Base-by-base conservation (phyloP, 2,888 invertebrate species). In the Rhogogaster chlorosoma region DNA sequence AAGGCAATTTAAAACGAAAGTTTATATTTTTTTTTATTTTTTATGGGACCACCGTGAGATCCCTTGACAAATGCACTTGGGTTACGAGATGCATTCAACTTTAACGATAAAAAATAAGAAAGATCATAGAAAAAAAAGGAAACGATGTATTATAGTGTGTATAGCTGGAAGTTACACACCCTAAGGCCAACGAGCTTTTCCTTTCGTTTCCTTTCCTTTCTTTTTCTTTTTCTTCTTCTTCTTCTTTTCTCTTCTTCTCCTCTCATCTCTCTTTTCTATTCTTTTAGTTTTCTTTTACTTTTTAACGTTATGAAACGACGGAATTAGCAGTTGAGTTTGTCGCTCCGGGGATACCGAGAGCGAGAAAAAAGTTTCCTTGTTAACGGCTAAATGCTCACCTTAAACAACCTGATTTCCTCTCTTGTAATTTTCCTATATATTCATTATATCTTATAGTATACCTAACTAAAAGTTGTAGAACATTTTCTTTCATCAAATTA, bases 341-440 rank as follows among this genome's bases (percentile, higher is more conserved):
- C 29, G 49, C 77, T 77, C 1, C 53, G 18, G 53, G 77, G 77
- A 29, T 53, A 29, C n/a, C 26, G 29, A 36, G 75, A 29, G 7
- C 45, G 75, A 53, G 1, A 32, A 53, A 77, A 77, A 53, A 77
- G 77, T 77, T 77, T 77, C 29, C 77, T 77, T 77, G 77, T 77
- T 77, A 77, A 77, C 77, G 29, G 77, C 36, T 77, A 32, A 77
- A 77, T 29, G 53, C 53, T 42, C 53, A 77, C 29, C 77, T 77
- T 32, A 32, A 77, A 77, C 73, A 73, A 73, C 77, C n/a, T 18
- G 29, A 29, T 49, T 49, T 15, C 5, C 53, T 49, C 18, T 53
- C 18, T 42, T 26, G n/a, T 53, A 3, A 18, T 32, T n/a, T 38
- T 18, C 9, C 70, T 38, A n/a, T 70, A 7, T 12, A 73, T 22